Percentiles rank a stretch among this genome's conserved stretches.
Evolutionary conservation across 2,888 invertebrate genomes (phyloP).

Genomic region (Catocala sponsa): DNA sequence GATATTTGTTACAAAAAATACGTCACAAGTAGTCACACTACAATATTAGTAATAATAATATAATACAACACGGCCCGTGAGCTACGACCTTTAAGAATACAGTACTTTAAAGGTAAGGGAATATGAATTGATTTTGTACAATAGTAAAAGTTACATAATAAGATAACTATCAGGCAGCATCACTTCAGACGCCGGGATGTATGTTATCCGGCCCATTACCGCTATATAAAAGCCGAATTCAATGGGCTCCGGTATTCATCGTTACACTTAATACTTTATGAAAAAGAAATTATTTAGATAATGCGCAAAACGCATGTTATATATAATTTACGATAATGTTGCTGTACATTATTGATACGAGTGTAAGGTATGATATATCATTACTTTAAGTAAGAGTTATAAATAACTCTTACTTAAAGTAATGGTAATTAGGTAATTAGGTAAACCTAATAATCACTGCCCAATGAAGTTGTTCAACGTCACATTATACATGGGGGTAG

Average conservation of each 20-base stretch:
- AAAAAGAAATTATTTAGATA: conserved; percentile 40
- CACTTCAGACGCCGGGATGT: conserved; percentile 38
- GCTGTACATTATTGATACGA: too few relatives aligned
- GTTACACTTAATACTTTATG: conserved; percentile 43
- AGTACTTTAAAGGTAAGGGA: too few relatives aligned
- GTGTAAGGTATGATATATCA: too few relatives aligned
- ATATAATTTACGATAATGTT: conserved; percentile 21
- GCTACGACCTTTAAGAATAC: background rate
- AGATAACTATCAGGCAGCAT: conserved; percentile 42
- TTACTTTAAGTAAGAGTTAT: too few relatives aligned
- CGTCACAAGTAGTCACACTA: too few relatives aligned
- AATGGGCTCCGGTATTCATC: conserved; percentile 45
- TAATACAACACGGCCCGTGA: background rate
- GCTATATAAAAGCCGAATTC: conserved; percentile 49
- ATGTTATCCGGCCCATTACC: conserved; percentile 56
- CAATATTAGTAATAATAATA: too few relatives aligned
- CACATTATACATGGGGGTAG: too few relatives aligned
- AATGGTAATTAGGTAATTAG: too few relatives aligned
- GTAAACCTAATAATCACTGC: too few relatives aligned
- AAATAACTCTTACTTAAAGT: too few relatives aligned
- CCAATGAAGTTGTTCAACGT: too few relatives aligned
- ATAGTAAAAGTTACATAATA: conserved; percentile 39
- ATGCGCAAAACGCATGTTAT: conserved; percentile 12
- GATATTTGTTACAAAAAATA: too few relatives aligned
- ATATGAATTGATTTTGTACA: conserved; percentile 16